Evolutionary conservation across 2,888 invertebrate genomes (phyloP).

Genomic region (Schrankia costaestrigalis): DNA sequence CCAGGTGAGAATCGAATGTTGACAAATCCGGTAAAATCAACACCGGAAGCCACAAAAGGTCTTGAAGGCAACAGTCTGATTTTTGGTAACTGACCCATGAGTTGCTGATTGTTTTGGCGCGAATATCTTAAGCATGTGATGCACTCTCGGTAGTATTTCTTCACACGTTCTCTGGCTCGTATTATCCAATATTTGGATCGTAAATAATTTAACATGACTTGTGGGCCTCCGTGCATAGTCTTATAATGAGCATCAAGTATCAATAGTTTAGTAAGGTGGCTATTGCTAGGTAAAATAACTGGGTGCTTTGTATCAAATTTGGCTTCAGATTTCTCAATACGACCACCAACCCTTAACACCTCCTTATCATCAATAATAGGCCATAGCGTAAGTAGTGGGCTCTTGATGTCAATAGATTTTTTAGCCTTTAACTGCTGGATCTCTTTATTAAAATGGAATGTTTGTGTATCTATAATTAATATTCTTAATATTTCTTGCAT

Average conservation of each 20-base stretch:
- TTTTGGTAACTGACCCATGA: neutral
- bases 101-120: neutral
- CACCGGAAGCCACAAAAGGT: neutral
- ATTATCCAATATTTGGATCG: neutral
- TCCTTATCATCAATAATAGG: neutral
- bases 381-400: neutral
- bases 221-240: neutral
- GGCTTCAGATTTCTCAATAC: neutral
- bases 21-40: neutral
- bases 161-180: neutral
- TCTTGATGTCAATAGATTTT: neutral
- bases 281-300: neutral
- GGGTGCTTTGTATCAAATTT: slow-evolving; percentile 1
- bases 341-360: neutral
- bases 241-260: neutral
- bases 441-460: neutral
- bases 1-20: neutral
- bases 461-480: neutral
- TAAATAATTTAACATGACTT: neutral
- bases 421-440: neutral
- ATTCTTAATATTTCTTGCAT: neutral
- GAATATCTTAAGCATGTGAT: neutral
- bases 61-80: neutral
- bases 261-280: slow-evolving; percentile 2
- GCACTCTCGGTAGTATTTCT: neutral